Base-by-base conservation (phyloP, 2,797 vertebrate species). In the Orientallactaga sibirica region DNA sequence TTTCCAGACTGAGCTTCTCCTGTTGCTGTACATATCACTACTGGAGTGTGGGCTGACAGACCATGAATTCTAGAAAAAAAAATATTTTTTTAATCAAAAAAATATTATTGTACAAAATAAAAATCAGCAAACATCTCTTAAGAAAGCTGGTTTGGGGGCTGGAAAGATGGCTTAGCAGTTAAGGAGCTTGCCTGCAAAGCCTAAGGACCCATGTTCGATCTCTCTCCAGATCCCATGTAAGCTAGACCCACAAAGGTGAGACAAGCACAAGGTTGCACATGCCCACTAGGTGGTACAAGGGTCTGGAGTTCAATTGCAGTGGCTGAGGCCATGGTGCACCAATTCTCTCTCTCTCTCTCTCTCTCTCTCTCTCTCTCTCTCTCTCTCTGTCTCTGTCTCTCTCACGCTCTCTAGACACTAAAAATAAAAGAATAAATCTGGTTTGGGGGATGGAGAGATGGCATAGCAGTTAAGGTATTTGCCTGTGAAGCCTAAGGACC, bases 101-200 rank as follows among this genome's bases (percentile, higher is more conserved):
- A 93, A 94, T 68, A 81, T 86, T 55, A 75, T 43, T 82, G 29
- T 8, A 33, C 67, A 92, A 94, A 85, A 88, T 66, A 70, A 78
- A 90, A 92, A 90, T 33, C 43, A 48, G 11, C 66, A 79, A 37
- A 33, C 62, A 10, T 88, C 22, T 85, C 18, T 55, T 25, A 61
- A 87, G 62, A 86, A 81, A 85, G n/a, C 5, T 70, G 66, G 62
- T 43, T 43, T 66, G 37, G 61, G 19, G 62, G 41, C 64, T 67
- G 27, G 64, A 25, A 10, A 14, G 20, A 19, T 68, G 29, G 20
- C 12, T 52, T 19, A 22, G 5, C 15, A 9, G 3, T 52, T 43
- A 22, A 20, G 52, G 29, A 3, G 14, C 7, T 68, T 52, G 41
- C 11, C 3, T 52, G 29, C 22, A 48, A 33, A 68, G 19, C 29